A percentile compares a stretch with the other conserved stretches of the same genome.
Evolutionary conservation across 2,113 vertebrate species (phyloP).

Genomic region (Sardina pilchardus): DNA sequence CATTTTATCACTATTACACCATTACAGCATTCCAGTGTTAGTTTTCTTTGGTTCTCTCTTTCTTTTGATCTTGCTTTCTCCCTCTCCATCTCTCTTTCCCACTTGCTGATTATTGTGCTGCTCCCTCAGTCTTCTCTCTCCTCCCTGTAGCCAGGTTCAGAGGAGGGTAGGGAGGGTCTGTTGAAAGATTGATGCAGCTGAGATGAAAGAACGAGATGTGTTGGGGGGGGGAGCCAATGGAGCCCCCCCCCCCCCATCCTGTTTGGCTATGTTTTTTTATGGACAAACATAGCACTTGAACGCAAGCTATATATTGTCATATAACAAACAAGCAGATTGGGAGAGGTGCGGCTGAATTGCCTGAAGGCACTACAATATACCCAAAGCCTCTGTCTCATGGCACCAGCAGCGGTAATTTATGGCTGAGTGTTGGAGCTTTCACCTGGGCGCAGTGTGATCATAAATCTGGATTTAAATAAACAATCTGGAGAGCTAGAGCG

Average conservation of each 20-base stretch:
- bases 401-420: not conserved
- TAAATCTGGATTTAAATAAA: not conserved
- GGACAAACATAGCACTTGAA: not conserved
- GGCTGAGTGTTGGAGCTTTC: not conserved
- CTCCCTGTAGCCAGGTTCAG: not conserved
- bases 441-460: not conserved
- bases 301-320: not conserved
- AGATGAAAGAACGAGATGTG: not conserved
- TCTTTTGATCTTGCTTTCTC: not conserved
- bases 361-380: not conserved
- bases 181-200: conserved; percentile 7
- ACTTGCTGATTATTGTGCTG: not conserved
- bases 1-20: too few relatives aligned
- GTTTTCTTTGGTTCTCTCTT: not conserved
- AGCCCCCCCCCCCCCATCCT: not conserved
- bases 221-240: not conserved
- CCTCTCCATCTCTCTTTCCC: not conserved
- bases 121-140: not conserved
- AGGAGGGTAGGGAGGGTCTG: not conserved
- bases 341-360: not conserved
- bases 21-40: too few relatives aligned
- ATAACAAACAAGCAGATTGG: not conserved
- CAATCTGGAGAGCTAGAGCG: not conserved
- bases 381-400: not conserved
- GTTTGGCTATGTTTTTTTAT: not conserved